Percentiles rank a stretch among this genome's conserved stretches.
Evolutionary conservation across 2,113 vertebrate species (phyloP).

Genomic region (Myotis yumanensis): DNA sequence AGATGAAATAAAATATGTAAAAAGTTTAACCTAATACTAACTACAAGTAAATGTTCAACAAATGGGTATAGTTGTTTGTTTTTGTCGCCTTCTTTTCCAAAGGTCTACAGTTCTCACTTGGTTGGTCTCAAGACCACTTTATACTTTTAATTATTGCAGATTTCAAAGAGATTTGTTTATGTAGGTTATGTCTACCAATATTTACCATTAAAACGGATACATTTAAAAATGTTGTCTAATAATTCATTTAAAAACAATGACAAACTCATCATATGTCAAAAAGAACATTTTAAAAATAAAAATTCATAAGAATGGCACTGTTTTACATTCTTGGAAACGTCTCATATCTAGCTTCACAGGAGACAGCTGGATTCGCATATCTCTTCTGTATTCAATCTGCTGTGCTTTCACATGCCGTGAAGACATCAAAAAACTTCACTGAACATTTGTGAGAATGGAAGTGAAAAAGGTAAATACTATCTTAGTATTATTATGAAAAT

Average conservation of each 20-base stretch:
- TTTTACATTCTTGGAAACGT: background rate
- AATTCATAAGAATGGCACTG: background rate
- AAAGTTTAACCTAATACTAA: background rate
- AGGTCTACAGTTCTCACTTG: background rate
- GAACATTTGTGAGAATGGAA: background rate
- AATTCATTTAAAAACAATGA: conserved; percentile 9
- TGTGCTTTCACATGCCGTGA: background rate
- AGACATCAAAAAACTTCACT: background rate
- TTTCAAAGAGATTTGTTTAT: conserved; percentile 14
- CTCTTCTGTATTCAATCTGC: background rate
- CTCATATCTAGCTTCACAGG: background rate
- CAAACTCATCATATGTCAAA: background rate
- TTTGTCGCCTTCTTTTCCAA: background rate
- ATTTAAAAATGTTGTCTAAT: background rate
- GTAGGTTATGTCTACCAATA: background rate
- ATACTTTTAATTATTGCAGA: background rate
- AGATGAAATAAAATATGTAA: background rate
- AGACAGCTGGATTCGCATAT: background rate
- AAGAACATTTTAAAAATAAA: conserved; percentile 20
- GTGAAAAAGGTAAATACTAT: background rate
- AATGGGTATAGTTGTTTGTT: background rate
- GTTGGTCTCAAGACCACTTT: background rate
- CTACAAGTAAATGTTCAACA: background rate
- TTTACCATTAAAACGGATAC: background rate
- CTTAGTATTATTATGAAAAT: conserved; percentile 20